Evolutionary conservation across 2,797 vertebrate genomes (phyloP), one percentile per base, ranked within the genome.

Genomic region (Myoxocephalus aenaeus): DNA sequence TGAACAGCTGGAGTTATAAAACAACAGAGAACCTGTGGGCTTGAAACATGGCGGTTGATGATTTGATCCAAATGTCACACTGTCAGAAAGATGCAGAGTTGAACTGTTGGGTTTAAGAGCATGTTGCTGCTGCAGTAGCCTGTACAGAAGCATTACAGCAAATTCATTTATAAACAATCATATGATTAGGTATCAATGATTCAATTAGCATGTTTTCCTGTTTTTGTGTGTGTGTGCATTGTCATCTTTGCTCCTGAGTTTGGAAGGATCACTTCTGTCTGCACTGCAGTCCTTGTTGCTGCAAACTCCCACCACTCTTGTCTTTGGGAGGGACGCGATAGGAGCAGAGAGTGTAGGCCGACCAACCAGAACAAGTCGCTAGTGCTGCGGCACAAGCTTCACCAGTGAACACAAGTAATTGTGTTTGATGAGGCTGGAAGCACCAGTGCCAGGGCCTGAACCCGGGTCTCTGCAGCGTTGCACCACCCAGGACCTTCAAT

Each of bases 31-130:
- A 76, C 25, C 73, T 67, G 80, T 83, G 82, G 73, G 83, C 88
- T 90, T 91, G 89, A 90, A 90, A 80, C 66, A 59, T 63, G 78
- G 84, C 77, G 70, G 83, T 79, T 59, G 42, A 80, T 70, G 75
- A 81, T 77, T 65, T 65, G 77, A 80, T 88, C 83, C 85, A 84
- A 92, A 90, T 88, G 86, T 87, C 89, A 82, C 73, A 8, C 22
- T 72, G 79, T 82, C 78, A 80, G 73, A 74, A 66, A 74, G 69
- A 84, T 68, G 54, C 66, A 29, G 65, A 73, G 72, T 20, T 51
- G 70, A 79, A 81, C 72, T 77, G 67, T 38, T 79, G 63, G 44
- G 46, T 34, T 56, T 63, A 20, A 77, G 65, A 69, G 11, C 65
- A 22, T 66, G 20, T 75, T 68, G 38, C 58, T 36, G 34, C 56